Evolutionary conservation across 1,140 invertebrate species (phyloP).

Genomic region (Triops cancriformis): DNA sequence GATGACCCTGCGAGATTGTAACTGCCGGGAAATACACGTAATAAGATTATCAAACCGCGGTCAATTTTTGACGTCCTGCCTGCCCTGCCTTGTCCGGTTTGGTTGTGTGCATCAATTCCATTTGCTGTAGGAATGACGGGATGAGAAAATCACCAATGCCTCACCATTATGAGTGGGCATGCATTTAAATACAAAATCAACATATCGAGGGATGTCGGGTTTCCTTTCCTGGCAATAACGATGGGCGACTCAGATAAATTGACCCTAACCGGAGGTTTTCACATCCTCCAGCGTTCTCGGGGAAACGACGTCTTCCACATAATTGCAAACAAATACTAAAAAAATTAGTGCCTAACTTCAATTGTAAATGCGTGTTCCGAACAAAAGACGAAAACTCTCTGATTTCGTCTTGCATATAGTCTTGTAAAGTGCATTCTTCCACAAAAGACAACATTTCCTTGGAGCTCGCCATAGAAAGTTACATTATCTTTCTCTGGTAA

Average conservation of each 20-base stretch:
- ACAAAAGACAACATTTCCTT: no score
- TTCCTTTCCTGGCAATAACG: conserved; percentile 13
- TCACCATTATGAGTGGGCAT: neutral
- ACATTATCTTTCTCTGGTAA: no score
- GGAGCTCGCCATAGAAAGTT: no score
- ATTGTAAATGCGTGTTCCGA: no score
- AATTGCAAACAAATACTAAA: neutral
- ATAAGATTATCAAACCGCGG: neutral
- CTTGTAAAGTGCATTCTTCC: no score
- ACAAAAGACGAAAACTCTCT: no score
- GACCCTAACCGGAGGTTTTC: conserved; percentile 12
- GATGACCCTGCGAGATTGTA: neutral
- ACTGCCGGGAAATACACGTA: conserved; percentile 3
- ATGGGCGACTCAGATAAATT: conserved; percentile 7
- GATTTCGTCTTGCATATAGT: no score
- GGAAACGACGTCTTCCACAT: neutral
- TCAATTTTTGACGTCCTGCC: neutral
- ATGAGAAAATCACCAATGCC: neutral
- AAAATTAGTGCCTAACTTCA: neutral
- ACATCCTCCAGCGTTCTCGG: neutral
- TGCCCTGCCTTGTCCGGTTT: neutral
- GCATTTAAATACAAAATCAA: neutral
- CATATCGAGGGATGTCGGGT: conserved; percentile 12
- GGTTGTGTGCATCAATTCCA: neutral
- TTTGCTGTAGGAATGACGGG: neutral